Conservation (phyloP, 1,140 invertebrate species). For the Nebria ingens region DNA sequence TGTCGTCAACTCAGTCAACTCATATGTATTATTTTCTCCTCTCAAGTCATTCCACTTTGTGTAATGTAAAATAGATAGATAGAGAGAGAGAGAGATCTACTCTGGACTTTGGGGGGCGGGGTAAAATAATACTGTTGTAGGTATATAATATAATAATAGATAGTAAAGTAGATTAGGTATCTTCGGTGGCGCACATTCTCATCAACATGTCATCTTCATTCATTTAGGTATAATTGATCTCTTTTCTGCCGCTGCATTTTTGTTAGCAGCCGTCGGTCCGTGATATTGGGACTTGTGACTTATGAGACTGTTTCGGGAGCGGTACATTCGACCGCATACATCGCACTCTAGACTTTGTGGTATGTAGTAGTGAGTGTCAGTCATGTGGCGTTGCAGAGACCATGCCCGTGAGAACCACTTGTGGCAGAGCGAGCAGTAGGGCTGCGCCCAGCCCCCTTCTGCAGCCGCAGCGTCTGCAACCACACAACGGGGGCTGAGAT, state of each 20-base stretch:
- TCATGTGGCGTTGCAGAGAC: slow-evolving; percentile 42
- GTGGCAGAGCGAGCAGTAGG: slow-evolving; percentile 38
- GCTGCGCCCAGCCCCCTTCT: slow-evolving; percentile 40
- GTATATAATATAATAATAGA: background rate
- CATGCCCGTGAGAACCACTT: slow-evolving; percentile 42
- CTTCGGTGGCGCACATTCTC: background rate
- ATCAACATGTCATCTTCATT: no score
- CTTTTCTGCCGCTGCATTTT: slow-evolving; percentile 2
- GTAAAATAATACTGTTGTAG: background rate
- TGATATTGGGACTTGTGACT: slow-evolving; percentile 45
- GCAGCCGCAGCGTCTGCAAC: slow-evolving; percentile 40
- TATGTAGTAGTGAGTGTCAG: slow-evolving; percentile 42
- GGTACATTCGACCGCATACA: slow-evolving; percentile 40
- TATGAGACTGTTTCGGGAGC: slow-evolving; percentile 42
- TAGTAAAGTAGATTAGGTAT: background rate
- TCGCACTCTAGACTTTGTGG: slow-evolving; percentile 40
- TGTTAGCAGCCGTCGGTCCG: slow-evolving; percentile 9
- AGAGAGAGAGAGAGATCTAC: no score
- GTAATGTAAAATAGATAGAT: no score
- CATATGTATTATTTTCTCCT: slow-evolving; percentile 19
- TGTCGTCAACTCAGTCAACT: slow-evolving; percentile 18
- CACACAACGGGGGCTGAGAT: slow-evolving; percentile 35
- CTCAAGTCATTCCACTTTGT: no score
- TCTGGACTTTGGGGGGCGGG: no score
- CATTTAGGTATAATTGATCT: no score